phyloP scores from a whole-genome alignment of 2,797 vertebrate genomes.

The Hippopotamyrus pictus region DNA sequence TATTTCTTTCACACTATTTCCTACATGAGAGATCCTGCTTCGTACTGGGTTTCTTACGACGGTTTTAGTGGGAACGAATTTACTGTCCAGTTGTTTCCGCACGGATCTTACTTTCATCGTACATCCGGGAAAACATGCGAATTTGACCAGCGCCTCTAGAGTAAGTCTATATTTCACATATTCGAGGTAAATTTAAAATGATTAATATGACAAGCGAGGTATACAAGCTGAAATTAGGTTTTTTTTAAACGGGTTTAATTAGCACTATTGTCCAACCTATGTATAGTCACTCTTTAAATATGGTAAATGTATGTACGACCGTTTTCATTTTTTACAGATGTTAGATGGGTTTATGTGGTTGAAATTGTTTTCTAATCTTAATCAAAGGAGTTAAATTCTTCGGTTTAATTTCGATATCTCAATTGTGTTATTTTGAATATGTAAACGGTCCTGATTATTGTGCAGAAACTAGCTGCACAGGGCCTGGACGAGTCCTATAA shows the following conservation, averaged over 20 bases:
- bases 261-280: neutral
- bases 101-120: conserved; percentile 5
- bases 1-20: neutral
- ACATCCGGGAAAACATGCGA: conserved; percentile 11
- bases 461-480: neutral
- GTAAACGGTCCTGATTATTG: neutral
- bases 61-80: neutral
- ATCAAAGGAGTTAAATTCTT: neutral
- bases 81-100: neutral
- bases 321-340: neutral
- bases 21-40: neutral
- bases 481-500: neutral
- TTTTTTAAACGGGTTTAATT: neutral
- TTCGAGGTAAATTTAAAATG: neutral
- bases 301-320: neutral
- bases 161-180: conserved; percentile 9
- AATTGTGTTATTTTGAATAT: neutral
- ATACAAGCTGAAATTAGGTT: neutral
- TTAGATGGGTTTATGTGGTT: neutral
- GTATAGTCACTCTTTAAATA: neutral
- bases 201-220: neutral
- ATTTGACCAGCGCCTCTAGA: neutral
- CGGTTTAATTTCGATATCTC: neutral
- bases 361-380: neutral
- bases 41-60: neutral